These are phyloP conservation scores for Neogale vison DNA, from an alignment of 2,113 vertebrate genomes.

Conservation along the genomic window DNA sequence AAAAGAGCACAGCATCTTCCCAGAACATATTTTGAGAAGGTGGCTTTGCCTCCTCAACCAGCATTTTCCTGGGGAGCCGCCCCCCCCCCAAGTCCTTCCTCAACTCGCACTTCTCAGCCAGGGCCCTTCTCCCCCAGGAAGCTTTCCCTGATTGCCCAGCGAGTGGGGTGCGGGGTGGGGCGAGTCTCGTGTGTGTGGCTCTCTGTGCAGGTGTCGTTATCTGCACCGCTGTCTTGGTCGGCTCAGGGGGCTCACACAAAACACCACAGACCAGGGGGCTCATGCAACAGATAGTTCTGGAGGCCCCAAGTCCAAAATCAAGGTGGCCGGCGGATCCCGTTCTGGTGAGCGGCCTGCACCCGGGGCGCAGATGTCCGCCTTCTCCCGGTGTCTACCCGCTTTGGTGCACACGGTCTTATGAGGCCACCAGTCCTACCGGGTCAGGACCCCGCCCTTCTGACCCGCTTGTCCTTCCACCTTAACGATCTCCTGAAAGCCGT, in stretches of 20 bases:
- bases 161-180: too few species aligned
- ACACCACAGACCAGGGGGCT: neutral
- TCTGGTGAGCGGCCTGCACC: neutral
- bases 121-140: neutral
- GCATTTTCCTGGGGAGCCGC: neutral
- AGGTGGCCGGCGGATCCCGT: neutral
- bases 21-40: neutral
- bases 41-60: neutral
- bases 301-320: neutral
- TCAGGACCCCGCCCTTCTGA: neutral
- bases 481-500: neutral
- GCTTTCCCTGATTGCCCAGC: neutral
- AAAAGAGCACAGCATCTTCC: neutral
- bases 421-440: neutral
- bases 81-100: neutral
- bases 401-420: neutral
- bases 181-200: accelerated
- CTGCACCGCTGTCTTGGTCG: neutral
- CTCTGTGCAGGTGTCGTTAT: too few species aligned
- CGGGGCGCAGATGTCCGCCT: too few species aligned
- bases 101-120: neutral
- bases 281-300: neutral
- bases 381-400: neutral
- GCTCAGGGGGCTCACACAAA: neutral
- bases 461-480: neutral